Conservation (phyloP, 1,140 invertebrate species). For the Drosophila grimshawi region DNA sequence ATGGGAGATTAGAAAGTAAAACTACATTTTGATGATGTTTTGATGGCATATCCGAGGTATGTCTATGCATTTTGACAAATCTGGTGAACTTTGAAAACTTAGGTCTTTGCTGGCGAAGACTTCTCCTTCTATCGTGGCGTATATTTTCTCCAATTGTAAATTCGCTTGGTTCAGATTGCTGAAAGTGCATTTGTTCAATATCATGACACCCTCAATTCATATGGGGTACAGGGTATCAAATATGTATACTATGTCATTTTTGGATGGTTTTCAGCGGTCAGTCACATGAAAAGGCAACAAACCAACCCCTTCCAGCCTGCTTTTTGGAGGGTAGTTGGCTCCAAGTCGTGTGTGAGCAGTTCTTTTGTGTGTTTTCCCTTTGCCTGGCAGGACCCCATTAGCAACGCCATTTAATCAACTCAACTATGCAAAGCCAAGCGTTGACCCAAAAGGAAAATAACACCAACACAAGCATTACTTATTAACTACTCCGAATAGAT, state of each 20-base stretch:
- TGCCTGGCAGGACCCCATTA: slow-evolving; percentile 47
- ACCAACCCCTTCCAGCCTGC: background rate
- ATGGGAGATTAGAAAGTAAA: background rate
- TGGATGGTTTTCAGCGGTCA: slow-evolving; percentile 32
- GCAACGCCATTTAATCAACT: slow-evolving; percentile 74
- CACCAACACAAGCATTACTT: slow-evolving; percentile 10
- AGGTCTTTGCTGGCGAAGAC: no score
- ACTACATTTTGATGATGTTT: no score
- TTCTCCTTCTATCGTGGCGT: no score
- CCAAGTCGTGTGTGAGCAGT: background rate
- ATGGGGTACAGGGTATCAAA: slow-evolving; percentile 1
- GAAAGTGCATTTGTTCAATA: no score
- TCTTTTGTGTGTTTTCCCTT: background rate
- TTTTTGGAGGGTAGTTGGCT: background rate
- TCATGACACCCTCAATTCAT: background rate
- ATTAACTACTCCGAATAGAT: slow-evolving; percentile 1
- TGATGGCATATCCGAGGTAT: no score
- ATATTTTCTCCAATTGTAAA: no score
- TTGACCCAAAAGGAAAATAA: slow-evolving; percentile 20
- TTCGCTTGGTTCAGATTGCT: no score
- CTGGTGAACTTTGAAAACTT: no score
- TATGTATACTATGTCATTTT: slow-evolving; percentile 36
- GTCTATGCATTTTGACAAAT: no score
- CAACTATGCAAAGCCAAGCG: slow-evolving; percentile 51
- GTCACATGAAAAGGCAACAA: slow-evolving; percentile 17